Base-by-base conservation (phyloP, 2,888 invertebrate species). In the Molanna angustata region DNA sequence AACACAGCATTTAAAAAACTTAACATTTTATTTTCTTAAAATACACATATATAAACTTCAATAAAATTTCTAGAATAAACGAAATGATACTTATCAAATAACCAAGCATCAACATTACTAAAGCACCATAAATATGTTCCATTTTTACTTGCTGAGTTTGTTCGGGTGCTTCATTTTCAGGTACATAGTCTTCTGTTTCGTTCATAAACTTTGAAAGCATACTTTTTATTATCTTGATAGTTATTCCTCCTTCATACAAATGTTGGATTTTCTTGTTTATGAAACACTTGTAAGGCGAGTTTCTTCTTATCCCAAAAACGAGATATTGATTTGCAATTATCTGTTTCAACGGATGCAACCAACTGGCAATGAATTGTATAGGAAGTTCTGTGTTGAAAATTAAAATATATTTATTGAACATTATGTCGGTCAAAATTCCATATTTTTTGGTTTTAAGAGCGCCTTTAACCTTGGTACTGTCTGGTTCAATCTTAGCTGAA, bases 281-380 rank as follows among this genome's bases (percentile, higher is more conserved):
- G 27, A 44, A 50, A 43, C 50, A 50, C 27, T 27, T 18, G 44
- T 50, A 50, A 1, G 43, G 50, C 2, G 50, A 50, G 13, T 50
- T 50, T 9, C 35, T 43, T 16, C 50, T 35, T 18, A 44, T n/a
- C 14, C 22, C 44, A 22, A 50, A 37, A 27, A 50, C 44, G 2
- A 50, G 21, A 2, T 35, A 22, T 19, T 50, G 44, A 37, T 9
- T 50, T 33, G 37, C 27, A 2, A 44, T 14, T 3, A n/a, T 14
- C 1, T 40, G 50, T 18, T 11, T 21, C 19, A 50, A 33, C 4
- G 43, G 35, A 39, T 50, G 50, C 31, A 43, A 27, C n/a, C 44
- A 19, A 6, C 17, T 50, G 19, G 19, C 14, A 2, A 50, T 31
- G 9, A 37, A 37, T 18, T 16, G 17, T 7, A 9, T 9, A 4